Percentiles rank a stretch among this genome's conserved stretches.
These are phyloP conservation scores for Halotydeus destructor DNA, from an alignment of 1,140 invertebrate genomes.

Conservation along the genomic window DNA sequence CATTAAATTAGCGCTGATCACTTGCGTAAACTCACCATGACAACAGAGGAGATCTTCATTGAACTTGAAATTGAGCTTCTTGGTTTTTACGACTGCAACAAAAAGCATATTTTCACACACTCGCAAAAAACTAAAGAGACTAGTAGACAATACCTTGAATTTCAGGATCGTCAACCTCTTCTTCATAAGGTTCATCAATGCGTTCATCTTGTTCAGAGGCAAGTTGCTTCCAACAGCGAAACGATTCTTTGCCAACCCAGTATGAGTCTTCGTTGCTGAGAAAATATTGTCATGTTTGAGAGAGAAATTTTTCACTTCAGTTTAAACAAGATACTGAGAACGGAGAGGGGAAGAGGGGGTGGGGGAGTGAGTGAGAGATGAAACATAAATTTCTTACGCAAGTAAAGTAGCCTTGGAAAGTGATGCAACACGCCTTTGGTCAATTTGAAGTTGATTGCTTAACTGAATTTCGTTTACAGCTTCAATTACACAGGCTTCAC, in stretches of 20 bases:
- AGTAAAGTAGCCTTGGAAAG: conserved; percentile 18
- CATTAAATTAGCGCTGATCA: no score
- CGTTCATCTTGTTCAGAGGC: conserved; percentile 11
- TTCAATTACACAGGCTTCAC: conserved; percentile 30
- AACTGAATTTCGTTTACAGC: conserved; percentile 26
- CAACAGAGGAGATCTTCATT: conserved; percentile 36
- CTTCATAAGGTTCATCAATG: background rate
- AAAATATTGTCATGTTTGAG: no score
- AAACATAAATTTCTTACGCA: no score
- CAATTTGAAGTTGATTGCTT: conserved; percentile 22
- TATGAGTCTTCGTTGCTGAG: conserved; percentile 4
- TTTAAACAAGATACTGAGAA: no score
- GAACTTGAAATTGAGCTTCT: conserved; percentile 23
- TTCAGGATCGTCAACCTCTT: background rate
- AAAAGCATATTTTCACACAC: no score
- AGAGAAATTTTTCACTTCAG: no score
- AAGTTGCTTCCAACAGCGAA: conserved; percentile 24
- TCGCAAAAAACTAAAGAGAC: no score
- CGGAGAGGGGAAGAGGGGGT: no score
- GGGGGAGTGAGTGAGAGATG: no score
- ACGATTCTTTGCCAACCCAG: conserved; percentile 28
- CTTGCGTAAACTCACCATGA: conserved; percentile 25
- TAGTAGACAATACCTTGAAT: no score
- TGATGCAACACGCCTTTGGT: conserved; percentile 22
- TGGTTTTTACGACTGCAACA: no score